Conservation (phyloP, 2,113 vertebrate species). For the Otis tarda region DNA sequence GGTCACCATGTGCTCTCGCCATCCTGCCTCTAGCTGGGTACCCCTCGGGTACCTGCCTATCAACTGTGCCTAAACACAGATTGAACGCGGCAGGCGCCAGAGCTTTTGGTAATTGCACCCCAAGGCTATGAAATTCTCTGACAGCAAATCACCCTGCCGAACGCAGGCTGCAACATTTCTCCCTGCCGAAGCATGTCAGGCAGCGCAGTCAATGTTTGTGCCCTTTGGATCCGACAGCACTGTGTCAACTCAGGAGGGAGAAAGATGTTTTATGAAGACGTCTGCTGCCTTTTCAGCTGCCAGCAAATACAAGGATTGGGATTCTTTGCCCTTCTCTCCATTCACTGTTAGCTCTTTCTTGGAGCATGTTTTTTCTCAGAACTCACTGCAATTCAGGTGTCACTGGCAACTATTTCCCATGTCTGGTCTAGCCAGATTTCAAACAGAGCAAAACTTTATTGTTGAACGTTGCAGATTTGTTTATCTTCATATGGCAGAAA, state of each 20-base stretch:
- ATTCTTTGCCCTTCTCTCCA: background rate
- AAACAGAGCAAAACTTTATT: background rate
- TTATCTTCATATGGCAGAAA: background rate
- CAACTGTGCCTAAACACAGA: background rate
- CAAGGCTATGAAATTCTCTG: slow-evolving; percentile 18
- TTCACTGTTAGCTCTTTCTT: background rate
- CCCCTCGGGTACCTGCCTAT: background rate
- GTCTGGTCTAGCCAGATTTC: background rate
- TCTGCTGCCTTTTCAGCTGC: background rate
- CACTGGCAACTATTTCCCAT: background rate
- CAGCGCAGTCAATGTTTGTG: background rate
- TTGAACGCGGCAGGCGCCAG: background rate
- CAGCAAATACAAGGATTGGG: background rate
- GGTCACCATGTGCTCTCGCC: background rate
- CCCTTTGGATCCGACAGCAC: slow-evolving; percentile 5
- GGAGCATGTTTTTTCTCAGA: background rate
- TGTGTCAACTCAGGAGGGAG: background rate
- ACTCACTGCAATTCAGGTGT: background rate
- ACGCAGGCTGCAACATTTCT: background rate
- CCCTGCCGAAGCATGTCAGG: slow-evolving; percentile 8
- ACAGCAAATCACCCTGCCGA: background rate
- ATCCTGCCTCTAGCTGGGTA: background rate
- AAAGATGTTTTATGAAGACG: background rate
- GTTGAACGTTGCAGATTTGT: background rate
- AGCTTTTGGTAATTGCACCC: slow-evolving; percentile 33